phyloP scores from a whole-genome alignment of 2,113 vertebrate genomes.

The Podocnemis expansa region DNA sequence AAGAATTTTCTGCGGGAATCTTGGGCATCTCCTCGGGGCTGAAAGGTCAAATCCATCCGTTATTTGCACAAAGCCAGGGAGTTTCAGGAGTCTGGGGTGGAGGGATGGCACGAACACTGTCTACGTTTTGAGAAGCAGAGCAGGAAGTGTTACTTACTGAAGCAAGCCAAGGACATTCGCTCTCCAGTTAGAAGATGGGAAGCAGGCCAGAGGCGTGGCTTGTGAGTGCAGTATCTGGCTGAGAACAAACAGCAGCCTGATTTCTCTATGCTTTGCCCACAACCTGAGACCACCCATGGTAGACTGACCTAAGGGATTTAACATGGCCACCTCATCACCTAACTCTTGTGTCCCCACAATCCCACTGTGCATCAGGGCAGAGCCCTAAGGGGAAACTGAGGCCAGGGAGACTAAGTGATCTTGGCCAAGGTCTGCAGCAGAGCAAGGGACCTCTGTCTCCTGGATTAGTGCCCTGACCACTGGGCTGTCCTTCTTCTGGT shows the following conservation, averaged over 20 bases:
- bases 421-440: background rate
- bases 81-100: rapidly evolving
- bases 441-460: background rate
- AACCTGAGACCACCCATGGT: no score
- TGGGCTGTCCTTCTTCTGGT: no score
- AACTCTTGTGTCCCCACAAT: background rate
- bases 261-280: no score
- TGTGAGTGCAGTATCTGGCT: no score
- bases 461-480: background rate
- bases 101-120: background rate
- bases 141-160: background rate
- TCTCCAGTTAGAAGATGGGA: background rate
- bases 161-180: background rate
- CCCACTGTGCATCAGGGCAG: background rate
- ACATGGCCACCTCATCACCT: background rate
- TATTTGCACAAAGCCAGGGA: background rate
- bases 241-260: no score
- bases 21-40: background rate
- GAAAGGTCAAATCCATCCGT: background rate
- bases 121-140: background rate
- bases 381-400: background rate
- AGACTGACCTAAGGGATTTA: no score
- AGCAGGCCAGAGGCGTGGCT: no score
- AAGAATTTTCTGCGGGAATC: background rate
- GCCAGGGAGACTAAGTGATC: background rate